Evolutionary conservation across 2,113 vertebrate species (phyloP), one percentile per base, ranked within the genome.

Genomic region (Salvelinus namaycush): DNA sequence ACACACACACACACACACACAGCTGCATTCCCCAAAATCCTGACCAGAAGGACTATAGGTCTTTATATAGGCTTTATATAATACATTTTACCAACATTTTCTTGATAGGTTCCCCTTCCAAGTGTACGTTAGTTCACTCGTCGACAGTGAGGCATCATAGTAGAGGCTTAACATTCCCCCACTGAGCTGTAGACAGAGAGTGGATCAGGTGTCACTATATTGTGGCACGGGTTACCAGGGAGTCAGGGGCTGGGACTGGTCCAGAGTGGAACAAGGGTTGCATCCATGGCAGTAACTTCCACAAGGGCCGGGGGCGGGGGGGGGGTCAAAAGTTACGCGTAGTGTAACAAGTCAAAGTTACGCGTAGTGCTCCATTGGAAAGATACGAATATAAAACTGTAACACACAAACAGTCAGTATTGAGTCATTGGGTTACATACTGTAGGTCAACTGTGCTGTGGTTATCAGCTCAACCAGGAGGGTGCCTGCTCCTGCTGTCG

Each of bases 91-190:
- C 14, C 24, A 22, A n/a, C 29, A 49, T 26, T 59, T 0, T 16
- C 26, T 24, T 3, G 13, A 27, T 39, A 77, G 31, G 68, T 57
- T 66, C 75, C 29, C 34, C 26, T 24, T 54, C 44, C 22, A 20
- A 70, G 24, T 59, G 71, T 20, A 59, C 77, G 68, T 27, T 77
- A 57, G 27, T 64, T 84, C 78, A 75, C 65, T 82, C 73, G 71
- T 66, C 72, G 0, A 3, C 76, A 73, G 75, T n/a, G 39, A 78
- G 66, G 73, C 73, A 75, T 70, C 5, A 20, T 57, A 68, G 64
- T 34, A 39, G 3, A 4, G 72, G 75, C 22, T 87, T 70, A 80
- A 86, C 88, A 88, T 90, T 89, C 87, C 81, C 22, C 51, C 39
- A 59, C 44, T 14, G 8, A 49, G 48, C 49, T 13, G 34, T 2